phyloP scores from a whole-genome alignment of 2,888 invertebrate species.

The Callimorpha dominula region DNA sequence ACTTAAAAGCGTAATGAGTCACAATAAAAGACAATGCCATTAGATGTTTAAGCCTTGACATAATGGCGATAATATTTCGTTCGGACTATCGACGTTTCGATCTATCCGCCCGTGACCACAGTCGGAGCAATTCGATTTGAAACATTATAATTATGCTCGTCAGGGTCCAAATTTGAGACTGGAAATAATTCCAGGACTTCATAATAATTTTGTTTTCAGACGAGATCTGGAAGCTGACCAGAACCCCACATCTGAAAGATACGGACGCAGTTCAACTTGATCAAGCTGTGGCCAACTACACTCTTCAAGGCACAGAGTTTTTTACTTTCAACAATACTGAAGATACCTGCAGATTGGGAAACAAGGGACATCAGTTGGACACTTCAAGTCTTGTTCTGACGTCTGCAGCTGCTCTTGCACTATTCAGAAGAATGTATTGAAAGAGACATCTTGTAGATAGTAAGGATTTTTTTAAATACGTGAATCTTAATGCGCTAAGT shows the following conservation, averaged over 20 bases:
- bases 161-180: no score
- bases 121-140: no score
- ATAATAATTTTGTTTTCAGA: slow-evolving; percentile 60
- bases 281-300: slow-evolving; percentile 70
- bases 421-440: slow-evolving; percentile 69
- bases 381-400: slow-evolving; percentile 67
- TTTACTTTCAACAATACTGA: slow-evolving; percentile 76
- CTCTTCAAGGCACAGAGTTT: slow-evolving; percentile 67
- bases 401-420: slow-evolving; percentile 67
- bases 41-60: no score
- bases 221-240: slow-evolving; percentile 79
- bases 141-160: no score
- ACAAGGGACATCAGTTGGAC: slow-evolving; percentile 61
- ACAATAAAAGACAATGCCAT: no score
- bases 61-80: no score
- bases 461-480: neutral
- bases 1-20: no score
- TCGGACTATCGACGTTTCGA: no score
- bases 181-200: neutral
- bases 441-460: neutral
- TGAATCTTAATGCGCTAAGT: neutral
- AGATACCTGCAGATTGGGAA: slow-evolving; percentile 68
- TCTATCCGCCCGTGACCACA: no score
- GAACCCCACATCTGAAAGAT: slow-evolving; percentile 73
- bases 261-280: slow-evolving; percentile 71